These are phyloP conservation scores for Zaprionus camerounensis DNA, from an alignment of 1,140 invertebrate species.

Conservation along the genomic window DNA sequence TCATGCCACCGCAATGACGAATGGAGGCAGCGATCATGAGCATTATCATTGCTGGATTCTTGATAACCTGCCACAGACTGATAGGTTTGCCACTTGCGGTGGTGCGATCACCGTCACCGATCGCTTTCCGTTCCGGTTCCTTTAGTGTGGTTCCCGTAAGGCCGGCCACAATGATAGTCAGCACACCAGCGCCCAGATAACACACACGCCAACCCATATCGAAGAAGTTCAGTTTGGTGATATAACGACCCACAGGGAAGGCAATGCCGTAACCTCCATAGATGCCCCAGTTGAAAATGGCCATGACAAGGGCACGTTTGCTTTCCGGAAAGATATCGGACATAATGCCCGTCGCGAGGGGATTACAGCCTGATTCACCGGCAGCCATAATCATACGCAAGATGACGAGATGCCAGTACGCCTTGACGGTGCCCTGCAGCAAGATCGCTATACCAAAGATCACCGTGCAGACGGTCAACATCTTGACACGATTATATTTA, in stretches of 20 bases:
- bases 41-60: constrained; percentile 91
- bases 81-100: constrained; percentile 84
- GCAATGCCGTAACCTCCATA: constrained; percentile 97
- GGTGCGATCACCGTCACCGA: constrained; percentile 87
- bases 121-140: constrained; percentile 90
- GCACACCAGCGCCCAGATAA: constrained; percentile 92
- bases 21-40: constrained; percentile 94
- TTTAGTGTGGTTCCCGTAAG: constrained; percentile 91
- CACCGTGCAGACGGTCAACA: constrained; percentile 91
- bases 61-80: constrained; percentile 89
- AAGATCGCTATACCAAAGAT: constrained; percentile 93
- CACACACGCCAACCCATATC: constrained; percentile 94
- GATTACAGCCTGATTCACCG: constrained; percentile 95
- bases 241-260: constrained; percentile 95
- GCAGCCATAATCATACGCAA: constrained; percentile 94
- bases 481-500: constrained; percentile 90
- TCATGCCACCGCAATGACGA: constrained; percentile 95
- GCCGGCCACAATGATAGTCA: constrained; percentile 90
- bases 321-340: constrained; percentile 93
- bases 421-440: constrained; percentile 91
- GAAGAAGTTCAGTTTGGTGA: constrained; percentile 91
- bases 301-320: constrained; percentile 94
- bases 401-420: constrained; percentile 95
- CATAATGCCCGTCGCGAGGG: constrained; percentile 92
- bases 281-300: constrained; percentile 98